These are phyloP conservation scores for Protomyctophum bolini DNA, from an alignment of 2,113 vertebrate species.

Conservation along the genomic window DNA sequence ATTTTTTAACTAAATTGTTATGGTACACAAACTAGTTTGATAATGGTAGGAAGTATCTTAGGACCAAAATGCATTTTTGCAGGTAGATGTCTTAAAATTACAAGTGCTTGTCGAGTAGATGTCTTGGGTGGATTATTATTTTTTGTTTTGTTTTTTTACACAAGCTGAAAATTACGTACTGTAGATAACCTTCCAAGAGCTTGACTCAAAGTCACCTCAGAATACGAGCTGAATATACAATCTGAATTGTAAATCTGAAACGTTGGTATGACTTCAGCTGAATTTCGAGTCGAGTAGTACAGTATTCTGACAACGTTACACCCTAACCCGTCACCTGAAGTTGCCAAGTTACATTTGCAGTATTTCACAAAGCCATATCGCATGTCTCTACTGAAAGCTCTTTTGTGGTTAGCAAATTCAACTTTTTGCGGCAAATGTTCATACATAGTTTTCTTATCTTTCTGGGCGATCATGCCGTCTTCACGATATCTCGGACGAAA, in stretches of 20 bases:
- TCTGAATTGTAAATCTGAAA: no score
- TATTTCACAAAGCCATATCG: constrained; percentile 2
- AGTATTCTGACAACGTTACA: constrained; percentile 1
- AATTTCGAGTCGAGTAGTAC: constrained; percentile 1
- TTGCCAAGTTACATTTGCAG: constrained; percentile 40
- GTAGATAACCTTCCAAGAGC: constrained; percentile 23
- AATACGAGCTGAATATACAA: not conserved
- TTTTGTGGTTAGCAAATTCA: constrained; percentile 11
- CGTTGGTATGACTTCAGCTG: not conserved
- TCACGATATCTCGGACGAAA: not conserved
- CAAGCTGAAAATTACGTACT: constrained; percentile 13
- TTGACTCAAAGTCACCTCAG: constrained; percentile 4
- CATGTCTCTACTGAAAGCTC: not conserved
- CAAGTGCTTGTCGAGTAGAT: no score
- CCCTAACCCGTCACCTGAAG: no score
- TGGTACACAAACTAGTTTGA: constrained; percentile 42
- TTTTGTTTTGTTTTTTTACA: not conserved
- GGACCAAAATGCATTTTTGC: constrained; percentile 62
- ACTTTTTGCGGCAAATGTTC: not conserved
- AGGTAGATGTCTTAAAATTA: not conserved
- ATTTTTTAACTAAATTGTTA: constrained; percentile 60
- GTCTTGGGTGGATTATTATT: not conserved
- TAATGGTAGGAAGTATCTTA: constrained; percentile 35
- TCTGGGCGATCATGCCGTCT: not conserved
- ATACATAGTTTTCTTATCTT: not conserved